phyloP scores from a whole-genome alignment of 2,797 vertebrate species.

The Varecia variegata region DNA sequence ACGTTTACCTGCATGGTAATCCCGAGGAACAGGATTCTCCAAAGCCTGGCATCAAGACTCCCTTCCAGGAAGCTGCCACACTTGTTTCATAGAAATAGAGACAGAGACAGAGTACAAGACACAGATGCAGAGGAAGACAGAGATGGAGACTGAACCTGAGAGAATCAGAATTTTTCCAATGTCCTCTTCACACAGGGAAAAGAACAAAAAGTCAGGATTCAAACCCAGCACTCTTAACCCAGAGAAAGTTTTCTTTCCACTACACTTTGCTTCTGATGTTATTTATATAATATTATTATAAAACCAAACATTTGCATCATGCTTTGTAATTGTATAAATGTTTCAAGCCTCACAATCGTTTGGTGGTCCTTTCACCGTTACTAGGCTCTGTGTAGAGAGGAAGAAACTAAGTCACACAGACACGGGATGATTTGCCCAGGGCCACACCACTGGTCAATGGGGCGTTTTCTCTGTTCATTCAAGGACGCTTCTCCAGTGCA shows the following conservation, averaged over 20 bases:
- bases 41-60: neutral
- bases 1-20: neutral
- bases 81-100: neutral
- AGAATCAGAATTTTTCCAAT: neutral
- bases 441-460: neutral
- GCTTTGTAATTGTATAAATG: neutral
- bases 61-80: neutral
- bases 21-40: neutral
- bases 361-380: neutral
- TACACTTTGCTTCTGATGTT: neutral
- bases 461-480: neutral
- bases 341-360: neutral
- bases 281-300: neutral
- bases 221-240: neutral
- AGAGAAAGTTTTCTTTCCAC: neutral
- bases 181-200: neutral
- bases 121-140: neutral
- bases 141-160: neutral
- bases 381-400: conserved; percentile 16
- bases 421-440: neutral
- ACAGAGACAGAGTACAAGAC: neutral
- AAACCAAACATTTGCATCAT: neutral
- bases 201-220: neutral
- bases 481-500: neutral
- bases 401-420: conserved; percentile 9